Conservation (phyloP, 2,888 invertebrate species). For the Osmoderma eremita region DNA sequence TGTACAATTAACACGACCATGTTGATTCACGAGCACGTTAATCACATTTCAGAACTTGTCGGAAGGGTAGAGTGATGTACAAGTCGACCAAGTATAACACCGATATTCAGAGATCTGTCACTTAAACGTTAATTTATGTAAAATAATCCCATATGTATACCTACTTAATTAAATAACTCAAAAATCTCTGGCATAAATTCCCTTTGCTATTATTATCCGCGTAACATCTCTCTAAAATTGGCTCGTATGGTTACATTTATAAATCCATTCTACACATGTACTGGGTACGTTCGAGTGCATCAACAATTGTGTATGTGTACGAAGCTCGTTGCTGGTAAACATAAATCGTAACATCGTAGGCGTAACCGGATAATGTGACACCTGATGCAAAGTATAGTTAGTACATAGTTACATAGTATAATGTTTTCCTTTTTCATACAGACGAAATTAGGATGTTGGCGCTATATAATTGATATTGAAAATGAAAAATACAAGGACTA, state of each 20-base stretch:
- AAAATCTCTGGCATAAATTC: conserved; percentile 14
- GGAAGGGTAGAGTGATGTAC: no score
- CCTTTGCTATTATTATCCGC: conserved; percentile 14
- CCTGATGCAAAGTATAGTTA: conserved; percentile 16
- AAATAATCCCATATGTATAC: conserved; percentile 9
- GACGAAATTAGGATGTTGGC: not conserved
- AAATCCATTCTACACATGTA: not conserved
- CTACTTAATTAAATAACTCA: conserved; percentile 9
- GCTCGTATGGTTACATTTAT: not conserved
- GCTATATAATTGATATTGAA: no score
- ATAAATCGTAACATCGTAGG: conserved; percentile 12
- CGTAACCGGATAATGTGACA: conserved; percentile 4
- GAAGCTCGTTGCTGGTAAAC: not conserved
- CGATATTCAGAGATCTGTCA: not conserved
- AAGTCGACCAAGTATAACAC: no score
- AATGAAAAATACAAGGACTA: no score
- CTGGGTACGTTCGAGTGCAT: not conserved
- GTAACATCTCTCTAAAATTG: conserved; percentile 8
- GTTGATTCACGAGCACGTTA: no score
- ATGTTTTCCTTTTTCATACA: not conserved
- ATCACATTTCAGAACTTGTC: no score
- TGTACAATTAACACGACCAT: no score
- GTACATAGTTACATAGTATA: not conserved
- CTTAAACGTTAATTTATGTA: conserved; percentile 1
- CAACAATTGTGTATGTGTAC: conserved; percentile 18